phyloP scores from a whole-genome alignment of 2,888 invertebrate genomes.

The Mimachlamys varia region DNA sequence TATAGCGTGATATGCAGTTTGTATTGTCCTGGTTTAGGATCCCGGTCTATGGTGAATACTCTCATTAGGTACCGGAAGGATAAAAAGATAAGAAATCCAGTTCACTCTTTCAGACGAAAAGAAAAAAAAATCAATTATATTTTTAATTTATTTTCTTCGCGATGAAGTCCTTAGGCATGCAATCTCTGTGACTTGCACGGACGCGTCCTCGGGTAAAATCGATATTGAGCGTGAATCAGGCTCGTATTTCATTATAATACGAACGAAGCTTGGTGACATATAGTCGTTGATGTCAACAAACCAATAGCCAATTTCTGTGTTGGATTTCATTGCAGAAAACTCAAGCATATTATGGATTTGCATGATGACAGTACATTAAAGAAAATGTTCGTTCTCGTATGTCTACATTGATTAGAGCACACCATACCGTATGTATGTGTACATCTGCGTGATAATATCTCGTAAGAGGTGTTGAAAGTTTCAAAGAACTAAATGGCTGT shows the following conservation, averaged over 20 bases:
- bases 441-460: not conserved
- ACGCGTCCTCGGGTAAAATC: not conserved
- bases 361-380: not conserved
- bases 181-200: not conserved
- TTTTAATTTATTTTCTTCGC: not conserved
- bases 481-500: not conserved
- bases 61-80: not conserved
- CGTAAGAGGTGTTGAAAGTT: too few species aligned
- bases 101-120: constrained; percentile 14
- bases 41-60: not conserved
- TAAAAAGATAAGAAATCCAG: constrained; percentile 11
- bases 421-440: not conserved
- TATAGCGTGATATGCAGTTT: not conserved
- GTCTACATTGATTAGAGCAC: not conserved
- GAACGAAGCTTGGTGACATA: not conserved
- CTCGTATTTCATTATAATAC: constrained; percentile 31
- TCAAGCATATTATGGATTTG: not conserved
- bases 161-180: constrained; percentile 19
- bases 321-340: not conserved
- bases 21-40: not conserved
- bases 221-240: not conserved
- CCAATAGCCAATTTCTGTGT: not conserved
- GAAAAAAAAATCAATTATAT: constrained; percentile 20
- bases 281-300: not conserved
- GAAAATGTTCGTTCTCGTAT: not conserved